Base-by-base conservation (phyloP, 2,113 vertebrate species). In the Hyla sarda region DNA sequence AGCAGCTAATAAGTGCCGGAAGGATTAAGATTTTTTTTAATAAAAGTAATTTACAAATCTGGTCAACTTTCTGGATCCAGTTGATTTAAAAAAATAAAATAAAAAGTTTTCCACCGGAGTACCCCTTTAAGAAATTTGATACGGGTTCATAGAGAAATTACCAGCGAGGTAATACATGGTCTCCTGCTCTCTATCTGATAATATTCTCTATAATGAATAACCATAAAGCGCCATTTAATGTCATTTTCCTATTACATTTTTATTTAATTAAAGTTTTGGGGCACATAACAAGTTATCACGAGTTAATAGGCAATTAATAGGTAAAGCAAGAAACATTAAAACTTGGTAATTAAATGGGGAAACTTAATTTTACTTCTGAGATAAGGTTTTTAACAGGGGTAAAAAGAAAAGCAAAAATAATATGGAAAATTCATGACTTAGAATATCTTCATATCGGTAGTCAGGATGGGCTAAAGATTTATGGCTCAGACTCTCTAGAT, bases 301-400 rank as follows among this genome's bases (percentile, higher is more conserved):
- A 65, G 60, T 65, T 65, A 65, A 65, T 65, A 30, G 13, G 25
- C 11, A 65, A 65, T 65, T 65, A 65, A 65, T 65, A 65, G 25
- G 60, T 30, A 65, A 65, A 65, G 11, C 58, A 60, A 23, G n/a
- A 25, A 25, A 65, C 25, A 30, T 65, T 65, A n/a, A 65, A 65
- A 12, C 12, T 25, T 14, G 58, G 8, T 30, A 65, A 65, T 65
- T 25, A 25, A 56, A 7, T 23, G 21, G 19, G 54, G 30, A 65
- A 30, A 65, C 16, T 10, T 65, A 65, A 65, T 65, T 30, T 23
- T 65, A 23, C 5, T 21, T 56, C 54, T 21, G 10, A 28, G 25
- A 65, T 65, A 30, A 65, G 60, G 60, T 41, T 41, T 8, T 41
- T 41, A 41, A 41, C 41, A 41, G 41, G 8, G 41, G 8, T 5